phyloP scores from a whole-genome alignment of 1,140 invertebrate species.

The Drosophila elegans region DNA sequence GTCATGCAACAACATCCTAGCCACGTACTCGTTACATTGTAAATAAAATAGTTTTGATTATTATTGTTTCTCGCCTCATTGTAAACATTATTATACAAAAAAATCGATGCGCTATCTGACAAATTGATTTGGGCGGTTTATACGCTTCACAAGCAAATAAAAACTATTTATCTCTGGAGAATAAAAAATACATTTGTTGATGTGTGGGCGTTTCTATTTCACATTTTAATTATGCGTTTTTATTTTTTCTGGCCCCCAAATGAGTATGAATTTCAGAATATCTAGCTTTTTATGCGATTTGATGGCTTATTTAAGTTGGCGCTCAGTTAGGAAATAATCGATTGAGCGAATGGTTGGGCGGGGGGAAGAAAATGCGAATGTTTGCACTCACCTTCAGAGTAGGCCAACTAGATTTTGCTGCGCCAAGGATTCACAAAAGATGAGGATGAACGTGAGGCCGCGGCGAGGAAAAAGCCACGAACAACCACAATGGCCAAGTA shows the following conservation, averaged over 20 bases:
- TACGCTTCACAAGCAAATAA: neutral
- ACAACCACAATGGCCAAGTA: slow-evolving; percentile 44
- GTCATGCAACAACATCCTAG: no score
- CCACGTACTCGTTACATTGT: neutral
- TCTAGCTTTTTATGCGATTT: slow-evolving; percentile 37
- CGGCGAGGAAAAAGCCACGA: slow-evolving; percentile 26
- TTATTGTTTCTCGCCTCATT: slow-evolving; percentile 20
- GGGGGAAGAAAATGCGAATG: neutral
- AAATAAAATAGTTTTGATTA: slow-evolving; percentile 15
- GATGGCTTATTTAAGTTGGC: slow-evolving; percentile 34
- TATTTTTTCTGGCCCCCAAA: slow-evolving; percentile 30
- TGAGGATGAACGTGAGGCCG: slow-evolving; percentile 27
- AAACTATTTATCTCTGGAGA: slow-evolving; percentile 5
- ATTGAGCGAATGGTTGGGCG: slow-evolving; percentile 20
- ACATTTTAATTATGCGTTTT: slow-evolving; percentile 56
- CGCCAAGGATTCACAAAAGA: slow-evolving; percentile 53
- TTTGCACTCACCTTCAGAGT: slow-evolving; percentile 70
- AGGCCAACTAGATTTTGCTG: slow-evolving; percentile 70
- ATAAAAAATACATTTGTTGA: slow-evolving; percentile 31
- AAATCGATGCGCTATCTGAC: slow-evolving; percentile 4
- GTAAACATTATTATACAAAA: slow-evolving; percentile 27
- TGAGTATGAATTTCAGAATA: slow-evolving; percentile 21
- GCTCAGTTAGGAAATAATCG: slow-evolving; percentile 37
- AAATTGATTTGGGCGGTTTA: slow-evolving; percentile 26
- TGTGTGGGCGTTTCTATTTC: slow-evolving; percentile 57